Evolutionary conservation across 2,888 invertebrate genomes (phyloP), one percentile per base, ranked within the genome.

Genomic region (Oscheius onirici): DNA sequence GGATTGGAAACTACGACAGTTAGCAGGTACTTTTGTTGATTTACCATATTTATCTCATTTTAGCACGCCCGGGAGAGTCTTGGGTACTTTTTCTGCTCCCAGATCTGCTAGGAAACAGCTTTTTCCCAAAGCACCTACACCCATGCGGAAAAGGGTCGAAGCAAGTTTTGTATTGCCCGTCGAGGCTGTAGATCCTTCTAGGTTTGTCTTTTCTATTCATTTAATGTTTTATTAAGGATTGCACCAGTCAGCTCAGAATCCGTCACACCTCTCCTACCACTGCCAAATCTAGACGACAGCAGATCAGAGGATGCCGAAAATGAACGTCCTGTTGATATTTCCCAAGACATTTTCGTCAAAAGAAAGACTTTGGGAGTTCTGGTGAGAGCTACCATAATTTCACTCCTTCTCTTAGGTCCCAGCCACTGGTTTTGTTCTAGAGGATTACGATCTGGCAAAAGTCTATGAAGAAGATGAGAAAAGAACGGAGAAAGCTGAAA

Each of bases 391-490:
- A n/a, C 26, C 11, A 24, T 15, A 24, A n/a, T 26, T 49, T 46
- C 28, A n/a, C 13, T 8, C 20, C n/a, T n/a, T 58, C 20, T 24
- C 40, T 40, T 13, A 66, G 66, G 68, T 68, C 2, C 68, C 68
- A 43, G 68, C 68, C 13, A 13, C 68, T 11, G 68, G 68, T 11
- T 68, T 68, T 54, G 40, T 40, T 22, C 34, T 68, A 46, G 68
- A 68, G 15, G 68, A 68, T 54, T 68, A 68, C 28, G 68, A 68
- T 28, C 26, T 66, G 20, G 20, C 41, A 11, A 52, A 51, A 41
- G 49, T 49, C 20, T 49, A 66, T 22, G 66, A 66, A 20, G 66
- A 66, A n/a, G 66, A 66, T 20, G 63, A 63, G 49, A 24, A 46
- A n/a, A 54, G 24, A 28, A 51, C n/a, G 15, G 63, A 63, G n/a